phyloP scores from a whole-genome alignment of 2,113 vertebrate species.

The Cyprinodon brontotheroides region DNA sequence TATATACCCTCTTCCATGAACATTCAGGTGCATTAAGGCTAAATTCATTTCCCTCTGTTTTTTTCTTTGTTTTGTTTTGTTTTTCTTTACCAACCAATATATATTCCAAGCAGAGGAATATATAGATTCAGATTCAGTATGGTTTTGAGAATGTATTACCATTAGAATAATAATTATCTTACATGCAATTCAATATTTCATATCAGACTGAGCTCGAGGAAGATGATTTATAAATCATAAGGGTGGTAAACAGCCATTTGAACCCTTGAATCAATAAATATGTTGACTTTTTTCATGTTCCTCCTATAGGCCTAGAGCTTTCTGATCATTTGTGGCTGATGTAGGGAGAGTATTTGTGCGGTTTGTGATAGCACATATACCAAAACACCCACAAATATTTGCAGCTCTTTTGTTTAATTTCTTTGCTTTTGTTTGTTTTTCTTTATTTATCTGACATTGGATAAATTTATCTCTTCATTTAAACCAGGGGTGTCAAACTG shows the following conservation, averaged over 20 bases:
- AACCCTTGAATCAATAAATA: too few species aligned
- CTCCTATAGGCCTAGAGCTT: not conserved
- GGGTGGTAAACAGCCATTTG: not conserved
- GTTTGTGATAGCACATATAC: not conserved
- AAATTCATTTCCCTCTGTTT: not conserved
- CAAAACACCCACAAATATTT: not conserved
- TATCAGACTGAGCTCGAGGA: not conserved
- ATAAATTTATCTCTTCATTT: too few species aligned
- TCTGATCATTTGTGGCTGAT: not conserved
- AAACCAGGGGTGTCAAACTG: too few species aligned
- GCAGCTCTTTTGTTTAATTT: not conserved
- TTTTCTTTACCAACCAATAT: too few species aligned
- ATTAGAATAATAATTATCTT: not conserved
- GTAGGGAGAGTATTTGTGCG: not conserved
- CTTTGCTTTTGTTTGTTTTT: too few species aligned
- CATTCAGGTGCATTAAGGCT: not conserved
- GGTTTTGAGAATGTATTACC: not conserved
- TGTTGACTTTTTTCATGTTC: not conserved
- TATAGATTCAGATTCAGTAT: not conserved
- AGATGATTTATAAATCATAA: too few species aligned
- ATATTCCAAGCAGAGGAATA: not conserved
- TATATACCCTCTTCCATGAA: not conserved
- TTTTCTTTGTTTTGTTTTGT: too few species aligned
- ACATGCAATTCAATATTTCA: not conserved
- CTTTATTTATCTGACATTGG: too few species aligned